Evolutionary conservation across 2,113 vertebrate species (phyloP), one percentile per base, ranked within the genome.

Genomic region (Varanus komodoensis): DNA sequence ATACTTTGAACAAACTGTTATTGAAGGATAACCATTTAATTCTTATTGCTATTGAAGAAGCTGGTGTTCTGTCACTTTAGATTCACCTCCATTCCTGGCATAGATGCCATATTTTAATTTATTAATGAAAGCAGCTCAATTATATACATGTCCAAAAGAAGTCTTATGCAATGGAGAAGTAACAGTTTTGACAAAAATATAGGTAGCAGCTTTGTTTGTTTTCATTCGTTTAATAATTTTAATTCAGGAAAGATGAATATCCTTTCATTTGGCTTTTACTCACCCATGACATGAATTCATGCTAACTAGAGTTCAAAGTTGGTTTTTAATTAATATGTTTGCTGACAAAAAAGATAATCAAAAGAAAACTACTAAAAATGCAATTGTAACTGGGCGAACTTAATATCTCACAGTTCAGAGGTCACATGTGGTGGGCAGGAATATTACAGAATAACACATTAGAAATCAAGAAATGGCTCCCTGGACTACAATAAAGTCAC

Each of bases 261-360:
- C 79, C 69, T 89, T 77, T 15, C 75, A 85, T 87, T 82, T 19
- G 71, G 87, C 69, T 90, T 71, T 5, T 23, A 15, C 69, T 34
- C 67, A 7, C 67, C 73, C 0, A 44, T 17, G 27, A 71, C 7
- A 71, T 71, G 69, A 71, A 71, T 71, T 93, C 48, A 32, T 74
- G 50, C 87, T 81, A 71, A 17, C 38, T 6, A 74, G 0, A 44
- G 23, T 71, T 44, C 9, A 87, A 91, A 89, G 77, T 8, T 77
- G 83, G 38, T 1, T 0, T 89, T 80, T 92, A 85, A 87, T 89
- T 57, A 83, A 3, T 75, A 54, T 50, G 78, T 50, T 61, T 69
- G 61, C 7, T 82, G 87, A 29, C 0, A 6, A 91, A 91, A 88
- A 64, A 64, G 21, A 64, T 64, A 48, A 54, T 48, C 9, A 64